Evolutionary conservation across 2,888 invertebrate genomes (phyloP), one percentile per base, ranked within the genome.

Genomic region (Parascotia fuliginaria): DNA sequence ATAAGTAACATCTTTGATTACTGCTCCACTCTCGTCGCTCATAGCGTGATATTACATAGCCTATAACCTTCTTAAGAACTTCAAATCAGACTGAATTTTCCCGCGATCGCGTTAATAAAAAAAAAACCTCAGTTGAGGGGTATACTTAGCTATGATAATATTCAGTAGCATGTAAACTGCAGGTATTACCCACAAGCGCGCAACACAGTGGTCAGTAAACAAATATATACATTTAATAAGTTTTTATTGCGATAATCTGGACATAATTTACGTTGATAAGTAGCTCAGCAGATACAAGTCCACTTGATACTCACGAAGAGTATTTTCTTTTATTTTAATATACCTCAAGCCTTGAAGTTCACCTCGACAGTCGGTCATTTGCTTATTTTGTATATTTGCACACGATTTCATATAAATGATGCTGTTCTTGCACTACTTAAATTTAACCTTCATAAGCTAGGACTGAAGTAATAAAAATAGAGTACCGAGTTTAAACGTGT

Each of bases 151-250:
- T 19, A 19, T 19, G 2, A 19, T 19, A 3, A 19, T 19, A 19
- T 24, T 24, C 1, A 7, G n/a, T n/a, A 0, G 2, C 67, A 68
- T 68, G 28, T 55, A 55, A 66, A n/a, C 63, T 58, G 0, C 0
- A 0, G 0, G 13, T 48, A 31, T 39, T 11, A 11, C n/a, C 36
- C 46, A 45, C 36, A 40, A 68, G 61, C 65, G 60, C 62, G 67
- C 69, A 60, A 61, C 69, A 61, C 24, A 41, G 36, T 70, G 73
- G 58, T 70, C 69, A 73, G 79, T 88, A 88, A 89, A 89, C 89
- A 89, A 89, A 90, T 87, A 89, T 88, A 89, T 88, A 77, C 75
- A 87, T 89, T 89, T 89, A 89, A 89, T 89, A 90, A 85, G 79
- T 85, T 88, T 90, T 89, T 90, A 90, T 89, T 81, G 83, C 82